phyloP scores from a whole-genome alignment of 2,797 vertebrate species.

The Merluccius polli region DNA sequence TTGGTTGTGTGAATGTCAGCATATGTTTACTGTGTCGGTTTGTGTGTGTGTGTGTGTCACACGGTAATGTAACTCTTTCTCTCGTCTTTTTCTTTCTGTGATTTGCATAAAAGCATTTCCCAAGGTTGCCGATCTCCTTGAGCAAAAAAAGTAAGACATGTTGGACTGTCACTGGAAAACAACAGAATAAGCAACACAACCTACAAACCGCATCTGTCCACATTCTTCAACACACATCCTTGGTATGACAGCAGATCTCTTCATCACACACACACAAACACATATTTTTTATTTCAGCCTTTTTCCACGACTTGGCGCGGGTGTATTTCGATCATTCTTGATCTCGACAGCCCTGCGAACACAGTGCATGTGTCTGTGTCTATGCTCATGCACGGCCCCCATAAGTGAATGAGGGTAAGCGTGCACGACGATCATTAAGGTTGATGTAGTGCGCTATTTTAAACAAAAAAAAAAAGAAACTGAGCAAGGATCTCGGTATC shows the following conservation, averaged over 20 bases:
- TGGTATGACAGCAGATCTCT: background rate
- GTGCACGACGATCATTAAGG: conserved; percentile 27
- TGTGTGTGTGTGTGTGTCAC: background rate
- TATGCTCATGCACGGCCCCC: background rate
- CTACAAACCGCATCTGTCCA: background rate
- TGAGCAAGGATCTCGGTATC: conserved; percentile 40
- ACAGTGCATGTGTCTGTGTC: background rate
- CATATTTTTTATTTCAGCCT: background rate
- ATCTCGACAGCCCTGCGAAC: background rate
- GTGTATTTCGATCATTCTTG: background rate
- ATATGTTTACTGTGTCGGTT: background rate
- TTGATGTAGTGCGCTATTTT: conserved; percentile 17
- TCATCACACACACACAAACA: background rate
- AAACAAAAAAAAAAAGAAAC: background rate
- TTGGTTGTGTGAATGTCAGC: background rate
- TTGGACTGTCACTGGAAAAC: background rate
- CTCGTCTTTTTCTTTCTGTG: background rate
- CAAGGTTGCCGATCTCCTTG: background rate
- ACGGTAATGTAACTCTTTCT: background rate
- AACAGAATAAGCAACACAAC: background rate
- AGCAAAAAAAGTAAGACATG: background rate
- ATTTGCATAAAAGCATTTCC: background rate
- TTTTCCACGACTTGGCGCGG: background rate
- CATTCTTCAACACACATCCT: background rate
- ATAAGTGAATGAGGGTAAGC: background rate